Evolutionary conservation across 2,113 vertebrate species (phyloP).

Genomic region (Semicossyphus pulcher): DNA sequence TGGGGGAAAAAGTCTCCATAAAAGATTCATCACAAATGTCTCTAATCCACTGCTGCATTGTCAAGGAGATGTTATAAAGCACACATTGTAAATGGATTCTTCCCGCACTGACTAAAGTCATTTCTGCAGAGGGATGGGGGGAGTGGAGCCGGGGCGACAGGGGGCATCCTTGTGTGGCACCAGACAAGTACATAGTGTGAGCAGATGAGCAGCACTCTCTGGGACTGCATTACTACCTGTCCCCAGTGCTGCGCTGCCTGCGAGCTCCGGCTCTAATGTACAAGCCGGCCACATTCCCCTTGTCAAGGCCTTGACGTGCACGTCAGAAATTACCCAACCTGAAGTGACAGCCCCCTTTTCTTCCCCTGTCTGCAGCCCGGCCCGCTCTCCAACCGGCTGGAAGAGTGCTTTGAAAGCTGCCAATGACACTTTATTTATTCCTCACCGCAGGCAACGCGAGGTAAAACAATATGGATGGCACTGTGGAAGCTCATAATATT

Average conservation of each 20-base stretch:
- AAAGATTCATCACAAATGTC: slow-evolving; percentile 99
- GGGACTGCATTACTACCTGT: slow-evolving; percentile 90
- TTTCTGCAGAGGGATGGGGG: slow-evolving; percentile 83
- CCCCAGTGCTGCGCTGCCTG: slow-evolving; percentile 88
- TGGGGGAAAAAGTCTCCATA: slow-evolving; percentile 87
- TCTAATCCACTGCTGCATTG: slow-evolving; percentile 92
- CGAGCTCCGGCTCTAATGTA: slow-evolving; percentile 88
- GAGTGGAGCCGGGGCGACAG: slow-evolving; percentile 55
- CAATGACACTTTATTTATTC: slow-evolving; percentile 88
- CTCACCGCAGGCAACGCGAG: slow-evolving; percentile 83
- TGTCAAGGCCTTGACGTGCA: slow-evolving; percentile 91
- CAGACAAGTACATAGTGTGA: slow-evolving; percentile 87
- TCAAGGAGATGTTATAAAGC: slow-evolving; percentile 96
- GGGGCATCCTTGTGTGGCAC: slow-evolving; percentile 84
- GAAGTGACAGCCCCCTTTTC: slow-evolving; percentile 86
- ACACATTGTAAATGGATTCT: slow-evolving; percentile 98
- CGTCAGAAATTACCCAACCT: slow-evolving; percentile 92
- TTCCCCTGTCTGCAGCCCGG: slow-evolving; percentile 44
- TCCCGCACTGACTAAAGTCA: slow-evolving; percentile 92
- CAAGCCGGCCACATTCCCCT: slow-evolving; percentile 87
- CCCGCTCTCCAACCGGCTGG: slow-evolving; percentile 77
- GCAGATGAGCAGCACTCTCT: slow-evolving; percentile 91
- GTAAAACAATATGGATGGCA: slow-evolving; percentile 84
- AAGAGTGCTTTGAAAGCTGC: slow-evolving; percentile 89
- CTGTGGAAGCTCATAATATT: slow-evolving; percentile 75